Evolutionary conservation across 2,113 vertebrate genomes (phyloP).

Genomic region (Lamprologus speciosus): DNA sequence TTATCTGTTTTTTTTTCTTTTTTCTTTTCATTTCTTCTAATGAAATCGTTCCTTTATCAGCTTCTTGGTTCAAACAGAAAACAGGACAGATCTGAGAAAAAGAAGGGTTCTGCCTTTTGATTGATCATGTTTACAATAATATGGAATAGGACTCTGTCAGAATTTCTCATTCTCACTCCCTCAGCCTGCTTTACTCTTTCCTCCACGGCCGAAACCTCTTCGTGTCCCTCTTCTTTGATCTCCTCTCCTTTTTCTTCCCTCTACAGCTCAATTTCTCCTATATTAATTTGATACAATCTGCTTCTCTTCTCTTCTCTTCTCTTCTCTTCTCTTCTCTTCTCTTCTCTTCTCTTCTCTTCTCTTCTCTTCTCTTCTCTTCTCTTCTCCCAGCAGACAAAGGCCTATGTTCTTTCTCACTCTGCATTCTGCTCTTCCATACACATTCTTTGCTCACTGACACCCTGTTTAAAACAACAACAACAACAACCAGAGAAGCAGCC

Average conservation of each 20-base stretch:
- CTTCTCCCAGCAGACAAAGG: not conserved
- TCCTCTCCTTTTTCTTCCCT: not conserved
- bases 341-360: not conserved
- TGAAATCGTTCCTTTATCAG: not conserved
- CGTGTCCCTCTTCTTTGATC: conserved; percentile 42
- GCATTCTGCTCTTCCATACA: conserved; percentile 12
- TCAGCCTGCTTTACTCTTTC: conserved; percentile 10
- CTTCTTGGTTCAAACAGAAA: not conserved
- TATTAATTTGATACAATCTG: not conserved
- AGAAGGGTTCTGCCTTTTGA: not conserved
- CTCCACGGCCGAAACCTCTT: conserved; percentile 16
- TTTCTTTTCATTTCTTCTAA: not conserved
- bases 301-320: not conserved
- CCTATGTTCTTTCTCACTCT: not conserved
- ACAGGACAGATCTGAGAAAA: not conserved
- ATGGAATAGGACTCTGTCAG: not conserved
- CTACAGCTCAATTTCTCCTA: not conserved
- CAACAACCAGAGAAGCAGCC: conserved; percentile 45
- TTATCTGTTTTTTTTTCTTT: not conserved
- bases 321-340: not conserved
- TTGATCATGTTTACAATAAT: not conserved
- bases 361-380: not conserved
- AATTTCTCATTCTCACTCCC: not conserved
- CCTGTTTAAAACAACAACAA: conserved; percentile 20
- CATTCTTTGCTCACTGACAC: conserved; percentile 48